Percentiles rank a stretch among this genome's conserved stretches.
phyloP scores from a whole-genome alignment of 2,888 invertebrate species.

The Acrocera orbiculus region DNA sequence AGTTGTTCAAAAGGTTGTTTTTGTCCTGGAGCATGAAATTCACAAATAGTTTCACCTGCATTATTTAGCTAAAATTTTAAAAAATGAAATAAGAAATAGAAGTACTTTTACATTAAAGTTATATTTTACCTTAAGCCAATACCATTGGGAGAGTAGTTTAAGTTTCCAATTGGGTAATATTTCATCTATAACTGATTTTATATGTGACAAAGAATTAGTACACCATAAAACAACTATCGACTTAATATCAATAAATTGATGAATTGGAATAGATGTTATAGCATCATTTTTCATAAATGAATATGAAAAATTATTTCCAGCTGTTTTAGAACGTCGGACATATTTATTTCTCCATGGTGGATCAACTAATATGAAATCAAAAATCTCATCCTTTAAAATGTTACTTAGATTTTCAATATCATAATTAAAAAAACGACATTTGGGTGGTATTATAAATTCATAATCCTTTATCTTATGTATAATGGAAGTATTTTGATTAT shows the following conservation, averaged over 20 bases:
- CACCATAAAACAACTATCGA: conserved; percentile 79
- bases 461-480: conserved; percentile 33
- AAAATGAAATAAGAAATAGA: too few species aligned
- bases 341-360: conserved; percentile 97
- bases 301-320: conserved; percentile 43
- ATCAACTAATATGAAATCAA: conserved; percentile 73
- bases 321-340: conserved; percentile 58
- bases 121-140: conserved; percentile 63
- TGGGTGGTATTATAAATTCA: conserved; percentile 46
- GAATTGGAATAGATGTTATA: conserved; percentile 51
- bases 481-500: conserved; percentile 34
- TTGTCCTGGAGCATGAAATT: conserved; percentile 43
- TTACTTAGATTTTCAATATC: conserved; percentile 41
- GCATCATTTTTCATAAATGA: conserved; percentile 59
- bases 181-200: conserved; percentile 45
- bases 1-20: conserved; percentile 85
- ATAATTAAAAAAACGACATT: conserved; percentile 48
- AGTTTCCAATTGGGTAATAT: conserved; percentile 69
- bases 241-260: conserved; percentile 38
- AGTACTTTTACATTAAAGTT: too few species aligned
- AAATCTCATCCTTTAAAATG: conserved; percentile 37
- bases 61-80: conserved; percentile 46
- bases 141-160: conserved; percentile 53
- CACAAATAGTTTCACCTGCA: conserved; percentile 46
- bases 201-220: conserved; percentile 64